These are phyloP conservation scores for Willowsia nigromaculata DNA, from an alignment of 2,888 invertebrate genomes.

Conservation along the genomic window DNA sequence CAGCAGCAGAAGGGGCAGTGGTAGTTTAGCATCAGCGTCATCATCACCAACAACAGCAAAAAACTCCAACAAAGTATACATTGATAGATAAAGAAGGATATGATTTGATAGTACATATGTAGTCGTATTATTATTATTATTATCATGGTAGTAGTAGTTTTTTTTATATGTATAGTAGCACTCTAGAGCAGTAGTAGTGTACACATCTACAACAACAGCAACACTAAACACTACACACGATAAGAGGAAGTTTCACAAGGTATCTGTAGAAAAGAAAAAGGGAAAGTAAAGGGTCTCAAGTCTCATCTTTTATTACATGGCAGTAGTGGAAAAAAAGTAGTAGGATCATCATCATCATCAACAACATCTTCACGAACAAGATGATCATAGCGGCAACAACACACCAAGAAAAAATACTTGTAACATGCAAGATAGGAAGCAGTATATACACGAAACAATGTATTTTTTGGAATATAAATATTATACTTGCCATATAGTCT, in stretches of 20 bases:
- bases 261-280: constrained; percentile 65
- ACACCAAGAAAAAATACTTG: constrained; percentile 33
- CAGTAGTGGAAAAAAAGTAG: constrained; percentile 42
- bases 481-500: background rate
- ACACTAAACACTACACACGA: constrained; percentile 30
- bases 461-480: background rate
- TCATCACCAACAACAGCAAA: constrained; percentile 15
- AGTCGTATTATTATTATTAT: constrained; percentile 16
- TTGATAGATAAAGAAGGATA: constrained; percentile 35
- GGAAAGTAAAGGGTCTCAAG: constrained; percentile 65
- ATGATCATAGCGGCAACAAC: constrained; percentile 42
- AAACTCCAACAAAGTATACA: constrained; percentile 23
- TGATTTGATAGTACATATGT: constrained; percentile 26
- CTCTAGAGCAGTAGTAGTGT: constrained; percentile 10
- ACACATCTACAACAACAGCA: constrained; percentile 31
- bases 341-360: constrained; percentile 40
- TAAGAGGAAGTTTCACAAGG: constrained; percentile 66
- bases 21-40: background rate
- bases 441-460: constrained; percentile 33
- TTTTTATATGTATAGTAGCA: background rate
- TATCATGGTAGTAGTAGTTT: constrained; percentile 30
- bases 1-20: background rate
- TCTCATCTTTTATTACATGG: constrained; percentile 61
- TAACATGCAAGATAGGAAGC: constrained; percentile 29
- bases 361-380: constrained; percentile 9